Percentiles rank a stretch among this genome's conserved stretches.
phyloP scores from a whole-genome alignment of 2,888 invertebrate species.

The Agrenia bidenticulata region DNA sequence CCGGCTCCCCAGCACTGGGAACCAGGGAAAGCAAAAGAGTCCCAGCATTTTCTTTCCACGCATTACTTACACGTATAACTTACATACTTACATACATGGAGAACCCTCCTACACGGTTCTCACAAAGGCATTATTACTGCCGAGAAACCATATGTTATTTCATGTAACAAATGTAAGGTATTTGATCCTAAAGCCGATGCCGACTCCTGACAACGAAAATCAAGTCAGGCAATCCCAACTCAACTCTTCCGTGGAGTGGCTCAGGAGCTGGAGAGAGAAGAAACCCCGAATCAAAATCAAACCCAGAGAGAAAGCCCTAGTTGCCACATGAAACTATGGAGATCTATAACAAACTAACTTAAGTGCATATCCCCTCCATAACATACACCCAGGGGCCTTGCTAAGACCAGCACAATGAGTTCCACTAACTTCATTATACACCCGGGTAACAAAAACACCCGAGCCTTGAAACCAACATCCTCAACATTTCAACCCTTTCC shows the following conservation, averaged over 20 bases:
- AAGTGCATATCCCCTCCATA: too few species aligned
- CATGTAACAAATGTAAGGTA: slow-evolving; percentile 14
- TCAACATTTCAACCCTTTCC: too few species aligned
- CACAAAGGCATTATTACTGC: slow-evolving; percentile 10
- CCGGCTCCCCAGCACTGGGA: too few species aligned
- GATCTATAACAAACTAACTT: too few species aligned
- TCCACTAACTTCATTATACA: slow-evolving; percentile 7
- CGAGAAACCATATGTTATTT: slow-evolving; percentile 16
- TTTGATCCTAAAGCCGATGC: slow-evolving; percentile 19
- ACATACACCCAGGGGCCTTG: too few species aligned
- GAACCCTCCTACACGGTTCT: slow-evolving; percentile 10
- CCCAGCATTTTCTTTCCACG: too few species aligned
- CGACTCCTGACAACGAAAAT: slow-evolving; percentile 10
- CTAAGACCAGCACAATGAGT: too few species aligned
- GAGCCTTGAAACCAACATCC: too few species aligned
- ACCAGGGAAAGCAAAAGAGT: too few species aligned
- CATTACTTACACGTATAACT: too few species aligned
- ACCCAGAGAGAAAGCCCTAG: neutral
- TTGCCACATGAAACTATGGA: neutral
- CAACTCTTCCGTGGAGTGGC: neutral
- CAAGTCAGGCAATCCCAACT: slow-evolving; percentile 6
- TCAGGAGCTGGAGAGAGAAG: neutral
- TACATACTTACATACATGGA: neutral
- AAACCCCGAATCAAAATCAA: slow-evolving; percentile 1
- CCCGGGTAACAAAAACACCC: slow-evolving; percentile 4